Base-by-base conservation (phyloP, 2,888 invertebrate genomes). In the Thereva unica region DNA sequence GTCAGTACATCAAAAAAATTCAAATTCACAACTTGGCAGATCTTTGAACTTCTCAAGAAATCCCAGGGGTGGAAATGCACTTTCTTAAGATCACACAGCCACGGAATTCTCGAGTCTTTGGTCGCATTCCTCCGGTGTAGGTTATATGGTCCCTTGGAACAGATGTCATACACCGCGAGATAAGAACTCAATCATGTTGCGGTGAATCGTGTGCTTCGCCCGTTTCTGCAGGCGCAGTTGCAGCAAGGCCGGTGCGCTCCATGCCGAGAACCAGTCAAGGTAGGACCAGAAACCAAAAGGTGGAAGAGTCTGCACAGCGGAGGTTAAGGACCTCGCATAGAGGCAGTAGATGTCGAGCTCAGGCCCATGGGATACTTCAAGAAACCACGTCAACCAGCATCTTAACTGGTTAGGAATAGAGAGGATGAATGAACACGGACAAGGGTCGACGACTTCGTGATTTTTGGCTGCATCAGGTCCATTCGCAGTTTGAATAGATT, bases 181-280 rank as follows among this genome's bases (percentile, higher is more conserved):
- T 61, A 61, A 61, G 61, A 61, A 61, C 61, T 61, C 61, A 61
- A 61, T 61, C 61, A 61, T 61, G 23, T 61, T 50, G 61, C 34
- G 61, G 61, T 61, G 50, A 61, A 38, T 42, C 41, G 38, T 53
- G 61, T 61, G 23, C 49, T 50, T 50, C 34, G 50, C 49, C 40
- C 50, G 12, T 41, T 12, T 12, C 23, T 40, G 50, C 41, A 49
- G 61, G 50, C 35, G 61, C 10, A 50, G 50, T 61, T 61, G 41
- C 61, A 61, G 61, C 61, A 61, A 61, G 61, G 61, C 61, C 61
- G 61, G 61, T 61, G 61, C 61, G 23, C 61, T 40, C 23, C 23
- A 38, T 8, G 40, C 49, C 4, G 3, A 53, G 50, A 61, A 61
- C 61, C 61, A 61, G 61, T 61, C 42, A 50, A 50, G 61, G 61